These are phyloP conservation scores for Ectropis crepuscularia DNA, from an alignment of 2,888 invertebrate species.

Conservation along the genomic window DNA sequence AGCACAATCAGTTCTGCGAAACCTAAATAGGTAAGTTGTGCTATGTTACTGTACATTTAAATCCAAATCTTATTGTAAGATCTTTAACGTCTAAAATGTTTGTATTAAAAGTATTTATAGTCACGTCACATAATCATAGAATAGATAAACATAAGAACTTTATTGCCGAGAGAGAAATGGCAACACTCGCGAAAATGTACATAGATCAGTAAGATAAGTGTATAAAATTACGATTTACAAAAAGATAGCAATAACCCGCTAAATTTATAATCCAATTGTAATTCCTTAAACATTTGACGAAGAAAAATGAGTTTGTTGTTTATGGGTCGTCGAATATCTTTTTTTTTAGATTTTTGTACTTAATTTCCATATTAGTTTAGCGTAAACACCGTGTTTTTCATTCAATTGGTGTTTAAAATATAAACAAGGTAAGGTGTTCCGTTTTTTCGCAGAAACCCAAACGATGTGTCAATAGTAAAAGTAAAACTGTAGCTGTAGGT, in stretches of 20 bases:
- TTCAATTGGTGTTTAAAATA: background rate
- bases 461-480: too few relatives aligned
- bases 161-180: constrained; percentile 9
- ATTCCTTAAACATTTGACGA: constrained; percentile 11
- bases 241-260: constrained; percentile 19
- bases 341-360: background rate
- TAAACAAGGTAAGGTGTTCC: too few relatives aligned
- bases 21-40: too few relatives aligned
- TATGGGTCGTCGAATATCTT: constrained; percentile 4
- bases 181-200: constrained; percentile 12
- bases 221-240: constrained; percentile 13
- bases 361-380: background rate
- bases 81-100: too few relatives aligned
- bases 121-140: background rate
- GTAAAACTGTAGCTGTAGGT: too few relatives aligned
- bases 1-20: too few relatives aligned
- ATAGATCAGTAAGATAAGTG: constrained; percentile 11
- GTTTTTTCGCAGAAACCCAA: too few relatives aligned
- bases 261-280: constrained; percentile 12
- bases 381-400: constrained; percentile 1
- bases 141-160: background rate
- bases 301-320: constrained; percentile 22
- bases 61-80: too few relatives aligned
- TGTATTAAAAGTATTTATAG: background rate
- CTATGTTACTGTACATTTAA: too few relatives aligned